phyloP scores from a whole-genome alignment of 2,797 vertebrate genomes.

The Microctenopoma stevenorrisi region DNA sequence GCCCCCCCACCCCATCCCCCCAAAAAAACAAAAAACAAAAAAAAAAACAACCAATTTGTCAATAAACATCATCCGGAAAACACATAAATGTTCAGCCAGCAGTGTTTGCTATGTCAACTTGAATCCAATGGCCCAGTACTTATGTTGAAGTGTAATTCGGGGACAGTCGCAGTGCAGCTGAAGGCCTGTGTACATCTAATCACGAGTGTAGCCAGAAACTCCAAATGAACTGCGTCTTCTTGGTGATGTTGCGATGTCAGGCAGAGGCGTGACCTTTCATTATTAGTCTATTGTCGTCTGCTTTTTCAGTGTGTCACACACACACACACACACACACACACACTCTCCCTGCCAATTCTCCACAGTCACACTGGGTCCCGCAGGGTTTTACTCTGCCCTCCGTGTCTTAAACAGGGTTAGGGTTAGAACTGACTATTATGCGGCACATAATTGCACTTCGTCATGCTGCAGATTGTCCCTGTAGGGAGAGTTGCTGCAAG shows the following conservation, averaged over 20 bases:
- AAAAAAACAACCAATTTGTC: constrained; percentile 11
- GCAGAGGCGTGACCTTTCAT: constrained; percentile 71
- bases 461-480: constrained; percentile 78
- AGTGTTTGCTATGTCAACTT: constrained; percentile 35
- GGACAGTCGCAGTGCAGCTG: constrained; percentile 29
- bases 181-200: constrained; percentile 57
- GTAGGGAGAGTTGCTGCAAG: constrained; percentile 55
- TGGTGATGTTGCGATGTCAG: constrained; percentile 62
- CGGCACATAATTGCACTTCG: constrained; percentile 78
- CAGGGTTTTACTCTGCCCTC: constrained; percentile 71
- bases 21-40: neutral
- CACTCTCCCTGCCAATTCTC: constrained; percentile 70
- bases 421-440: constrained; percentile 80
- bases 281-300: constrained; percentile 75
- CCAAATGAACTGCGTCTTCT: constrained; percentile 61
- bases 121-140: constrained; percentile 14
- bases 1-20: neutral
- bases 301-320: constrained; percentile 76
- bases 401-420: constrained; percentile 74
- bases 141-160: constrained; percentile 30
- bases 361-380: constrained; percentile 69
- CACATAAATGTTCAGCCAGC: constrained; percentile 8
- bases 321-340: constrained; percentile 43
- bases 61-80: constrained; percentile 16
- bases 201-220: constrained; percentile 52